Evolutionary conservation across 2,888 invertebrate species (phyloP).

Genomic region (Drosophila prostipennis): DNA sequence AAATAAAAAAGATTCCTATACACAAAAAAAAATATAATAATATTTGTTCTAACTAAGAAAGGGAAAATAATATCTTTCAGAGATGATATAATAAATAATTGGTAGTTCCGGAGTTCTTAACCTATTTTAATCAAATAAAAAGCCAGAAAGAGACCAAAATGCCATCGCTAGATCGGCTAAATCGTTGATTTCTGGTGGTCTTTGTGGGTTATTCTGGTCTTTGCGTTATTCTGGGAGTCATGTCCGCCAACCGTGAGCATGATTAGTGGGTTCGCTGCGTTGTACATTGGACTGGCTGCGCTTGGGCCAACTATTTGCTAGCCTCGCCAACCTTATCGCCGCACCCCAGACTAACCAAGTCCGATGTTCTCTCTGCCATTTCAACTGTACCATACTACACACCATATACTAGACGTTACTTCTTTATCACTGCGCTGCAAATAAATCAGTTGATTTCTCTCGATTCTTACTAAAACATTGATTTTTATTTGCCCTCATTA

Average conservation of each 20-base stretch:
- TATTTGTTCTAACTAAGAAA: too few relatives aligned
- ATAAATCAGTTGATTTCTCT: constrained; percentile 13
- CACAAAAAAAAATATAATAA: too few relatives aligned
- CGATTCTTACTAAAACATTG: not conserved
- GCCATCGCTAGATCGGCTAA: not conserved
- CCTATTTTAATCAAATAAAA: not conserved
- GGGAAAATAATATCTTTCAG: too few relatives aligned
- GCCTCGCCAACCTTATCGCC: constrained; percentile 13
- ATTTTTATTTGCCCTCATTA: constrained; percentile 14
- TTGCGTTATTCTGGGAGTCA: constrained; percentile 22
- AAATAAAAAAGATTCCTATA: too few relatives aligned
- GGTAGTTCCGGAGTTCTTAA: not conserved
- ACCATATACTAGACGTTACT: not conserved
- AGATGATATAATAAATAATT: too few relatives aligned
- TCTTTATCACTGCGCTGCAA: constrained; percentile 5
- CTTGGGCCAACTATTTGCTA: constrained; percentile 30
- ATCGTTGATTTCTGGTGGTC: not conserved
- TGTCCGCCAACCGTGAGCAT: constrained; percentile 25
- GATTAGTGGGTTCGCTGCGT: constrained; percentile 20
- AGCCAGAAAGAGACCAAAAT: not conserved
- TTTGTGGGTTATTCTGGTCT: constrained; percentile 18
- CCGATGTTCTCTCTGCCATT: not conserved
- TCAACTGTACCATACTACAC: not conserved
- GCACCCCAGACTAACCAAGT: constrained; percentile 21
- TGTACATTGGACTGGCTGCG: constrained; percentile 37